A percentile compares a stretch with the other conserved stretches of the same genome.
phyloP scores from a whole-genome alignment of 2,797 vertebrate genomes.

The Mormyrops boulengeri region DNA sequence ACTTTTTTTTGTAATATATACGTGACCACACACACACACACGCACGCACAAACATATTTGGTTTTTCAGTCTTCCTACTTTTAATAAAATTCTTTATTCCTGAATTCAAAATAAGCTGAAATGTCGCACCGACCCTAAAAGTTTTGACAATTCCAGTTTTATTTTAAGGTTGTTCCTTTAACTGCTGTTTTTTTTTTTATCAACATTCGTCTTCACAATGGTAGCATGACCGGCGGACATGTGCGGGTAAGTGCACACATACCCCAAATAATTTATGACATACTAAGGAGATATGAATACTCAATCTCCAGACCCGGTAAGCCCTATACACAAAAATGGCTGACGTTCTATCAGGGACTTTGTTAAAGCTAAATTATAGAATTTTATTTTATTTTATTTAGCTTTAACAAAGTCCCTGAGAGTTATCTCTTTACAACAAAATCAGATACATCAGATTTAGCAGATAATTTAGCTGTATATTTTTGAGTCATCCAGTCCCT shows the following conservation, averaged over 20 bases:
- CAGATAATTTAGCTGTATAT: background rate
- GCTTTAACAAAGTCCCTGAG: too few species aligned
- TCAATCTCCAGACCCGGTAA: background rate
- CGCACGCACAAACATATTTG: background rate
- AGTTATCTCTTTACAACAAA: background rate
- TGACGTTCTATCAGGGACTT: background rate
- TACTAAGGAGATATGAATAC: background rate
- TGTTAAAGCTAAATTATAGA: background rate
- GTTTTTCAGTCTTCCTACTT: background rate
- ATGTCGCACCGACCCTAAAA: background rate
- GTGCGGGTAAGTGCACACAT: background rate
- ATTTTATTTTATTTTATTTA: too few species aligned
- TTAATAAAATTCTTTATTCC: background rate
- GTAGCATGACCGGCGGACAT: background rate
- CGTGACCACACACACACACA: background rate
- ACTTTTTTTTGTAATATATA: background rate
- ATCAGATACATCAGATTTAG: background rate
- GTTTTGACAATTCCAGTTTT: background rate
- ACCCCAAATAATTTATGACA: background rate
- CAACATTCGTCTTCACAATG: background rate
- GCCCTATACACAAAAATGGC: background rate
- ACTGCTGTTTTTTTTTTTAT: background rate
- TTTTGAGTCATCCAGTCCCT: background rate
- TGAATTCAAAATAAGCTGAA: background rate
- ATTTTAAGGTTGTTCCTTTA: background rate